Conservation (phyloP, 2,113 vertebrate species). For the Zapus hudsonius region DNA sequence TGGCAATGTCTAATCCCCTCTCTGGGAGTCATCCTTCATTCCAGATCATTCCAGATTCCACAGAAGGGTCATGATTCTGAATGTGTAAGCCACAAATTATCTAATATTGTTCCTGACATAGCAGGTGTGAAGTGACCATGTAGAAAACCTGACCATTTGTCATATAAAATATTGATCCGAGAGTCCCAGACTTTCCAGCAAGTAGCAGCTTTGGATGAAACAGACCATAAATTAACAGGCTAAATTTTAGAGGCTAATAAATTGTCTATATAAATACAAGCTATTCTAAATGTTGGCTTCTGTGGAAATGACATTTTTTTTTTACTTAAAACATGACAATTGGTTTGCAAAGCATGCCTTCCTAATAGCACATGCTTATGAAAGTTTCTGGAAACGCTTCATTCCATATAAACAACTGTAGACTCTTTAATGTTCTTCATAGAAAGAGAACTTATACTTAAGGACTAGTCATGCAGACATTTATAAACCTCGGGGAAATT, state of each 20-base stretch:
- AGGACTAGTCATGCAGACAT: not conserved
- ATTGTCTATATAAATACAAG: not conserved
- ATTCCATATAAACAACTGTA: constrained; percentile 25
- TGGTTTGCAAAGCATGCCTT: not conserved
- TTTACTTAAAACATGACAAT: not conserved
- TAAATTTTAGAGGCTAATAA: constrained; percentile 24
- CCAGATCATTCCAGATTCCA: not conserved
- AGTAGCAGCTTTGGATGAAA: constrained; percentile 20
- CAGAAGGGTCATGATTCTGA: not conserved
- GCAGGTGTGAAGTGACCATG: constrained; percentile 11
- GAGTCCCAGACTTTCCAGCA: constrained; percentile 21
- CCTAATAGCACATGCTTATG: constrained; percentile 30
- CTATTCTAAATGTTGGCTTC: not conserved
- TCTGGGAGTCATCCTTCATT: not conserved
- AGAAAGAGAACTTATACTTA: constrained; percentile 1
- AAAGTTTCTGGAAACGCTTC: constrained; percentile 49
- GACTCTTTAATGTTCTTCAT: constrained; percentile 21
- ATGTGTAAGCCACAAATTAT: constrained; percentile 31
- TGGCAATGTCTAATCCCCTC: not conserved
- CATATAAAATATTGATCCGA: constrained; percentile 4
- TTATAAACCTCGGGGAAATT: not conserved
- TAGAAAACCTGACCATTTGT: constrained; percentile 35
- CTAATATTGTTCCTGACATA: not conserved
- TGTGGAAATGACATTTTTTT: not conserved
- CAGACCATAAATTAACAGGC: not conserved